Conservation (phyloP, 2,888 invertebrate species). For the Notodonta dromedarius region DNA sequence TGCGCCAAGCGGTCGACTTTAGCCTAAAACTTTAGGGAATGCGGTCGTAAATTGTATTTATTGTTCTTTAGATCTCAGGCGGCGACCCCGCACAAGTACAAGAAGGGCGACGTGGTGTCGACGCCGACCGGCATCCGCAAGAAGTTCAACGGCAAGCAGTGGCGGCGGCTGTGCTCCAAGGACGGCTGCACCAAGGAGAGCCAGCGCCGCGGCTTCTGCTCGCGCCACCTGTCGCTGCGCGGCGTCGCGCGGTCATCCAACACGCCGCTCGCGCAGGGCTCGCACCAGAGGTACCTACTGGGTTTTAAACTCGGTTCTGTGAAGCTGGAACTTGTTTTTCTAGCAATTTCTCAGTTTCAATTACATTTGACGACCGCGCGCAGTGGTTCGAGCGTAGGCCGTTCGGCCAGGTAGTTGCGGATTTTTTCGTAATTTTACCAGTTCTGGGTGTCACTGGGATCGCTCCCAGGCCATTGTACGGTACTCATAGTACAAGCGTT, state of each 20-base stretch:
- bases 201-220: conserved; percentile 98
- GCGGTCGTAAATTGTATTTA: no score
- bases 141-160: conserved; percentile 99
- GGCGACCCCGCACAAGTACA: conserved; percentile 97
- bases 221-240: conserved; percentile 96
- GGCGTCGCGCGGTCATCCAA: conserved; percentile 84
- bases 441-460: no score
- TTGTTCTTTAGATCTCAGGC: conserved; percentile 89
- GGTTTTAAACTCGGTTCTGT: not conserved
- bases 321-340: no score
- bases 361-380: no score
- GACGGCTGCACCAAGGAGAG: conserved; percentile 97
- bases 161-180: conserved; percentile 98
- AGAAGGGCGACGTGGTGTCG: conserved; percentile 98
- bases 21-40: not conserved
- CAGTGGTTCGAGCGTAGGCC: no score
- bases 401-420: no score
- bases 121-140: conserved; percentile 98
- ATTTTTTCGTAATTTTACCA: no score
- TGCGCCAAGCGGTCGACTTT: not conserved
- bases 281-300: conserved; percentile 69
- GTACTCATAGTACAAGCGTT: no score
- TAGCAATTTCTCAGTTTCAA: no score
- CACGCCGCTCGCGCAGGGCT: conserved; percentile 75
- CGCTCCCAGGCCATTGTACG: no score